phyloP scores from a whole-genome alignment of 1,140 invertebrate genomes.

The Drosophila miranda region DNA sequence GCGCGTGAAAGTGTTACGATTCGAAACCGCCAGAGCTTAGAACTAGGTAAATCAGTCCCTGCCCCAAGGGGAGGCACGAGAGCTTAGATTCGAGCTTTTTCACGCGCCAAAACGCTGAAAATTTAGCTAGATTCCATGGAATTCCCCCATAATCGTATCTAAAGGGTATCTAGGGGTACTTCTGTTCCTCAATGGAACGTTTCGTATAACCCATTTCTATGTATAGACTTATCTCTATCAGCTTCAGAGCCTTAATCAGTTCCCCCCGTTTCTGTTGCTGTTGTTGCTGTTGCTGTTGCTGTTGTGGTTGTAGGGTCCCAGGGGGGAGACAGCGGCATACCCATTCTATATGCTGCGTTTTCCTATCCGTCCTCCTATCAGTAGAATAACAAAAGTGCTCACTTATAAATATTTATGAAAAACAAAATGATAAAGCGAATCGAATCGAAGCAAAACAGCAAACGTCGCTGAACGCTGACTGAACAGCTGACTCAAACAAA shows the following conservation, averaged over 20 bases:
- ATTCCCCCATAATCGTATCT: too few relatives aligned
- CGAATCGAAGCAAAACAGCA: conserved; percentile 5
- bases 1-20: conserved; percentile 76
- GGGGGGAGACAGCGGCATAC: neutral
- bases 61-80: neutral
- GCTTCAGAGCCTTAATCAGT: conserved; percentile 21
- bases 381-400: conserved; percentile 32
- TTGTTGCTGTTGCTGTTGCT: neutral
- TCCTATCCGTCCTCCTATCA: conserved; percentile 33
- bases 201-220: neutral
- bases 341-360: neutral
- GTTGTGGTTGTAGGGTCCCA: neutral
- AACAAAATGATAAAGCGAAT: conserved; percentile 31
- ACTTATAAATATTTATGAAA: conserved; percentile 18
- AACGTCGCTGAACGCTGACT: conserved; percentile 4
- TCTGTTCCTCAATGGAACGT: conserved; percentile 6
- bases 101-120: too few relatives aligned
- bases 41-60: conserved; percentile 69
- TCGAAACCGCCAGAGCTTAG: conserved; percentile 69
- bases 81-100: too few relatives aligned
- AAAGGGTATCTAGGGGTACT: too few relatives aligned
- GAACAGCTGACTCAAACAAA: neutral
- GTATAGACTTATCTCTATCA: conserved; percentile 14
- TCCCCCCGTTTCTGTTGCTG: neutral
- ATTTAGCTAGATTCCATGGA: too few relatives aligned